phyloP scores from a whole-genome alignment of 2,113 vertebrate species.

The Sterrhoptilus dennistouni region DNA sequence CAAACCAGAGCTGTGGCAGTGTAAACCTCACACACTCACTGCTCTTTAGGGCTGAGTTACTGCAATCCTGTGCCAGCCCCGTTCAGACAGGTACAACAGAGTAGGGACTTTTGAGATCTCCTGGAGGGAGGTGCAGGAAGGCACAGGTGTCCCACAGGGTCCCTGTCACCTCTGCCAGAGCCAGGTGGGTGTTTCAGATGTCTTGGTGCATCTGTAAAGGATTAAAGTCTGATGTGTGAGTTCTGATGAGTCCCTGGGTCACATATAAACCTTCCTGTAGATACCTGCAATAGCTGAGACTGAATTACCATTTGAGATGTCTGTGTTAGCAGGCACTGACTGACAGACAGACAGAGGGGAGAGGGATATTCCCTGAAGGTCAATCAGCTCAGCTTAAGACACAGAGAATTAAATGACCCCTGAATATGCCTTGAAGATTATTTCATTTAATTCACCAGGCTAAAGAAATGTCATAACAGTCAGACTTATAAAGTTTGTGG shows the following conservation, averaged over 20 bases:
- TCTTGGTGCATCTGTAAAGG: background rate
- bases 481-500: background rate
- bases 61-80: background rate
- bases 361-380: background rate
- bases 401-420: background rate
- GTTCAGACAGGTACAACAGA: background rate
- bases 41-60: background rate
- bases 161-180: background rate
- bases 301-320: fast-evolving
- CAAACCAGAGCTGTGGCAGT: background rate
- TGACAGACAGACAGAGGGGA: background rate
- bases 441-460: background rate
- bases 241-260: background rate
- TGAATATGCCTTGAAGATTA: background rate
- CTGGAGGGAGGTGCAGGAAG: background rate
- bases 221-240: background rate
- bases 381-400: background rate
- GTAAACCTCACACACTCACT: background rate
- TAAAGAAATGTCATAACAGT: background rate
- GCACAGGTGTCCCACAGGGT: background rate
- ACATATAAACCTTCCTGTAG: background rate
- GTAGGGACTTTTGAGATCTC: background rate
- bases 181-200: background rate
- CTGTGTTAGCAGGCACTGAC: background rate
- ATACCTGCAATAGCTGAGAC: background rate